These are phyloP conservation scores for Hippopotamyrus pictus DNA, from an alignment of 2,797 vertebrate species.

Conservation along the genomic window DNA sequence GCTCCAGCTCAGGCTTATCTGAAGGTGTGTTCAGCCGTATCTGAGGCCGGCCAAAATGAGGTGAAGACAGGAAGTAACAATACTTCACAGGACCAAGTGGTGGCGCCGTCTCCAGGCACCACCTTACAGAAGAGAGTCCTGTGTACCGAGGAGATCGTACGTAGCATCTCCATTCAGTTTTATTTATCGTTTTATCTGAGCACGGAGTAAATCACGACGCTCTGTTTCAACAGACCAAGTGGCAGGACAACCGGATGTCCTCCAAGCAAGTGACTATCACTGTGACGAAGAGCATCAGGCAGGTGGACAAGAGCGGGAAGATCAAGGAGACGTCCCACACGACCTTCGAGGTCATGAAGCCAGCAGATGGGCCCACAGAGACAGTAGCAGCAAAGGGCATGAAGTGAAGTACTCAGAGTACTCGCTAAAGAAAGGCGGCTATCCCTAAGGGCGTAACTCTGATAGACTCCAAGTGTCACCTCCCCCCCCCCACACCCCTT, in stretches of 20 bases:
- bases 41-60: constrained; percentile 53
- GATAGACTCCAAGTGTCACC: neutral
- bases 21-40: constrained; percentile 61
- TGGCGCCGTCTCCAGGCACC: constrained; percentile 43
- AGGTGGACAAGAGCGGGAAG: constrained; percentile 66
- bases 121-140: constrained; percentile 63
- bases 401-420: constrained; percentile 16
- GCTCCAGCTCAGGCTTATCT: constrained; percentile 67
- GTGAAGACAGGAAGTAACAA: constrained; percentile 39
- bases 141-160: constrained; percentile 66
- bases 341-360: constrained; percentile 65
- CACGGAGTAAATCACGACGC: neutral
- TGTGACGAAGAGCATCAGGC: constrained; percentile 69
- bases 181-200: neutral
- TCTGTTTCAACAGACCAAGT: constrained; percentile 55
- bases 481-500: neutral
- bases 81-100: constrained; percentile 43
- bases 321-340: constrained; percentile 62
- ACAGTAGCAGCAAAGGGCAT: constrained; percentile 41
- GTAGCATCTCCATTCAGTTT: constrained; percentile 9
- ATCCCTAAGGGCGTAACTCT: neutral
- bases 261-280: constrained; percentile 74
- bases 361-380: constrained; percentile 50
- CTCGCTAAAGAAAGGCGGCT: neutral
- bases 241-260: constrained; percentile 71